Evolutionary conservation across 2,797 vertebrate genomes (phyloP), one percentile per base, ranked within the genome.

Genomic region (Heliangelus exortis): DNA sequence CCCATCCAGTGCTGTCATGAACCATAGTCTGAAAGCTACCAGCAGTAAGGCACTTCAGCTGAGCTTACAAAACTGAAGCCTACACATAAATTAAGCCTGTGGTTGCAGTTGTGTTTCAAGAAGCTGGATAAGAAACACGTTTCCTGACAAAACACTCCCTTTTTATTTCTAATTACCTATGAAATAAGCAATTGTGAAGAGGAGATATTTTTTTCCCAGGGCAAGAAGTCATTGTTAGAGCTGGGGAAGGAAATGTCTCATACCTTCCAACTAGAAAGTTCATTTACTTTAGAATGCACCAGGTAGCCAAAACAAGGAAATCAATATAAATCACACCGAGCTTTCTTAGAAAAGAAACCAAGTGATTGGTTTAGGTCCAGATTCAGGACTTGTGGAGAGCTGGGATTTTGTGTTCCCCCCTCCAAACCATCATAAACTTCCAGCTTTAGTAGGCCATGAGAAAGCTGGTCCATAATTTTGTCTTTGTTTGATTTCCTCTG

Each of bases 71-170:
- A 54, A 45, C 66, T 51, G 62, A 63, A 69, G 16, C 28, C 39
- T 23, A 29, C 17, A 33, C 1, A 0, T 36, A 51, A 74, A 85
- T 54, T 34, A 59, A 71, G 33, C 50, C 55, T 77, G 41, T 45
- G 65, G n/a, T 36, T 76, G 55, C 62, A 59, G 84, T 48, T 93
- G 59, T 83, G 6, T 76, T 73, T 82, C 65, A 65, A 19, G 76
- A 45, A 83, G 82, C 67, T 84, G 84, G 59, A 21, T 82, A 95
- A 93, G 74, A 89, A 96, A 74, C 36, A 76, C 54, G 54, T 77
- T 97, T 97, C 96, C 95, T 95, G 94, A 96, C 61, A 96, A 94
- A 97, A 74, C 77, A 84, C 20, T 93, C 36, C 39, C 69, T 48
- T 96, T 95, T 87, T 20, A 83, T 91, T 88, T 94, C 73, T 93